phyloP scores from a whole-genome alignment of 2,113 vertebrate species.

The Camelus dromedarius region DNA sequence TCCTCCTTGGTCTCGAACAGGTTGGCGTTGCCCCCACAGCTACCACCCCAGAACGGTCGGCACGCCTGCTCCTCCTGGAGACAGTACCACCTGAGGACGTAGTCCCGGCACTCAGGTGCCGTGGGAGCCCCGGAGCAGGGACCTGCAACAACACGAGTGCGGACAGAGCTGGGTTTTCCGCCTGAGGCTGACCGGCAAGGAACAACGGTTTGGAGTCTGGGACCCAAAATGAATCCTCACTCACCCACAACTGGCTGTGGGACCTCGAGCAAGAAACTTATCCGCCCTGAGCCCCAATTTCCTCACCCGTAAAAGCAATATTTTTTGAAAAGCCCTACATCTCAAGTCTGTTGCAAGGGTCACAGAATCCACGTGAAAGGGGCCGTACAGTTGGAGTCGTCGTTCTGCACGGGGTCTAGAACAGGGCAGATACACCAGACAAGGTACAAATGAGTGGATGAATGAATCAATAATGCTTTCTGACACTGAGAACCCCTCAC shows the following conservation, averaged over 20 bases:
- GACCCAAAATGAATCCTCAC: not conserved
- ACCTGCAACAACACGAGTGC: slow-evolving; percentile 81
- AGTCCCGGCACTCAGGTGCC: slow-evolving; percentile 87
- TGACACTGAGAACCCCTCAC: not conserved
- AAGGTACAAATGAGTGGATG: not conserved
- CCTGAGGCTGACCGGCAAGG: not conserved
- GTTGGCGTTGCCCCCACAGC: slow-evolving; percentile 91
- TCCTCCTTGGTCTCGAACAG: slow-evolving; percentile 88
- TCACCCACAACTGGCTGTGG: not conserved
- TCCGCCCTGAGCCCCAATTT: not conserved
- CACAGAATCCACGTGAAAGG: not conserved
- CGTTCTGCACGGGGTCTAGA: not conserved
- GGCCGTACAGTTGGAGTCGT: not conserved
- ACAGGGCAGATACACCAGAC: not conserved
- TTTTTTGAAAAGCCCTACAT: not conserved
- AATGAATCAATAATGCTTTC: not conserved
- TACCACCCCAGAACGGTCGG: slow-evolving; percentile 91
- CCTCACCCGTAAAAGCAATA: not conserved
- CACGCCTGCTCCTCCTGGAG: slow-evolving; percentile 84
- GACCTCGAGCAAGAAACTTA: not conserved
- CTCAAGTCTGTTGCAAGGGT: not conserved
- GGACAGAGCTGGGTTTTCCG: not conserved
- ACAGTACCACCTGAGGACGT: slow-evolving; percentile 90
- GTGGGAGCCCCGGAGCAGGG: slow-evolving; percentile 84
- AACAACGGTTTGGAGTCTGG: not conserved